Evolutionary conservation across 2,113 vertebrate species (phyloP).

Genomic region (Pelecanoides urinatrix): DNA sequence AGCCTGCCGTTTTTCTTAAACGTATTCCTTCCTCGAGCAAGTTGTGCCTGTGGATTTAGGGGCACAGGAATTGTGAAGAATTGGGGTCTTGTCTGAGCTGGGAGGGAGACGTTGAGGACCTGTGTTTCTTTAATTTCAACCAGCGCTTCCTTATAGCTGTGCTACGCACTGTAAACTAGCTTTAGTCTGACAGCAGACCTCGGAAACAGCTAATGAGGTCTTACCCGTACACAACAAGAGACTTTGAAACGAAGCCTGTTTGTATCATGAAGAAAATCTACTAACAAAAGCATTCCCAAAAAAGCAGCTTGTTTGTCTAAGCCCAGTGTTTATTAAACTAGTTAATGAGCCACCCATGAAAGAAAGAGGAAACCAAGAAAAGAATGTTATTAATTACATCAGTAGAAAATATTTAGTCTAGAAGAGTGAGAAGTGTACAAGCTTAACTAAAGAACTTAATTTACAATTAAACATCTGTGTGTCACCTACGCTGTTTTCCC

Average conservation of each 20-base stretch:
- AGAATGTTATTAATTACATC: background rate
- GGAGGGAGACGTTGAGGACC: background rate
- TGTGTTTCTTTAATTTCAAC: background rate
- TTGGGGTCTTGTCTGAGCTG: background rate
- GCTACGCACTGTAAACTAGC: background rate
- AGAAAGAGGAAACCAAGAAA: background rate
- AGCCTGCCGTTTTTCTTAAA: background rate
- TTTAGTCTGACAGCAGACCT: background rate
- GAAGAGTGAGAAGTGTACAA: background rate
- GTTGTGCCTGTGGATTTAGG: background rate
- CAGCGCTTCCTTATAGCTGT: background rate
- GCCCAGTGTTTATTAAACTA: background rate
- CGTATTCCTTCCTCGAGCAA: background rate
- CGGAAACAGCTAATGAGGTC: background rate
- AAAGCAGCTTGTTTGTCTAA: constrained; percentile 7
- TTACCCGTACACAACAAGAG: background rate
- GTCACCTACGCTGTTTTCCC: background rate
- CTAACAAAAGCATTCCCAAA: background rate
- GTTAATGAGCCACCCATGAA: background rate
- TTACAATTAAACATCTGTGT: background rate
- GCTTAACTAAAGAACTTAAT: background rate
- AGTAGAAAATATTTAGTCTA: constrained; percentile 1
- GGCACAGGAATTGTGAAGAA: background rate
- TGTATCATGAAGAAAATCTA: background rate
- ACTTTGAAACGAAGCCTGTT: background rate